Evolutionary conservation across 2,113 vertebrate genomes (phyloP).

Genomic region (Saccopteryx bilineata): DNA sequence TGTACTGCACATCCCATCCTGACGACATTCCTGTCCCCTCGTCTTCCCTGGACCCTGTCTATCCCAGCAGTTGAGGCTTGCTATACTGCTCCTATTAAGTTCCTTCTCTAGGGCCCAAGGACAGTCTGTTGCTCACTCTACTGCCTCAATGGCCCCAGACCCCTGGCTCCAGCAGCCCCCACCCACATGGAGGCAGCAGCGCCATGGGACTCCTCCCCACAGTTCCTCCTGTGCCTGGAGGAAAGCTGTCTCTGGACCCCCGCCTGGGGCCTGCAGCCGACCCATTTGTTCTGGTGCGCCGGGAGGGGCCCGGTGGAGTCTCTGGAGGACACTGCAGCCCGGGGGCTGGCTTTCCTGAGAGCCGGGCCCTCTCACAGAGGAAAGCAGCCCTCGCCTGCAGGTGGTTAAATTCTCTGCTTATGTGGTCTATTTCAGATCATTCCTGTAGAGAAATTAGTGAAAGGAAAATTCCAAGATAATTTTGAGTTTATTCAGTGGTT

Average conservation of each 20-base stretch:
- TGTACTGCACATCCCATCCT: neutral
- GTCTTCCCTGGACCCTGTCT: neutral
- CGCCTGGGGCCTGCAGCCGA: neutral
- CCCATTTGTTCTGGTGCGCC: neutral
- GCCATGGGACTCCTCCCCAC: neutral
- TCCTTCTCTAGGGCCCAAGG: constrained; percentile 32
- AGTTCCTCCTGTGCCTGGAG: neutral
- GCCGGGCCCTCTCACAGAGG: neutral
- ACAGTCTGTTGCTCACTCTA: neutral
- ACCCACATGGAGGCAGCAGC: neutral
- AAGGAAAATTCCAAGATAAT: constrained; percentile 99
- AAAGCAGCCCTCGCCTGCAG: constrained; percentile 37
- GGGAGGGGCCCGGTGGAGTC: neutral
- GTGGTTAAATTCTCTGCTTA: constrained; percentile 76
- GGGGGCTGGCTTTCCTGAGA: constrained; percentile 43
- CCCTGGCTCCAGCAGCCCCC: neutral
- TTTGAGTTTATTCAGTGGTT: constrained; percentile 99
- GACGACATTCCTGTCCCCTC: neutral
- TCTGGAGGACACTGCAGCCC: neutral
- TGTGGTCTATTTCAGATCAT: constrained; percentile 93
- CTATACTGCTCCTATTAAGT: neutral
- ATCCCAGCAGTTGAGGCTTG: neutral
- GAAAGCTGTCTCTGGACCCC: neutral
- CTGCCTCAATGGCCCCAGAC: neutral
- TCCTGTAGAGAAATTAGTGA: constrained; percentile 97